A percentile compares a stretch with the other conserved stretches of the same genome.
Evolutionary conservation across 2,797 vertebrate species (phyloP).

Genomic region (Alca torda): DNA sequence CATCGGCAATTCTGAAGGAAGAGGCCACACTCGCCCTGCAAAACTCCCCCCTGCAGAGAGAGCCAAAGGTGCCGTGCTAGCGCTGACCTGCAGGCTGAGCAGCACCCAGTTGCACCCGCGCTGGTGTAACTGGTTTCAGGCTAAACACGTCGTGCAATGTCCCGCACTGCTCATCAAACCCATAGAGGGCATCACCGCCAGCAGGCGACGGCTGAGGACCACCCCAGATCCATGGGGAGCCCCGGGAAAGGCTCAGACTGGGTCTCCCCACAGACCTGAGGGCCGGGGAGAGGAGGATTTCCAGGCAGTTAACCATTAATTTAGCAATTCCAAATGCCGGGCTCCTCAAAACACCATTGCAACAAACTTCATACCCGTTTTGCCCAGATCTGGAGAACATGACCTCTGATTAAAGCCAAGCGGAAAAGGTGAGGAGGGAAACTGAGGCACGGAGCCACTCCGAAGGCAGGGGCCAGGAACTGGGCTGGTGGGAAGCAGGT

Average conservation of each 20-base stretch:
- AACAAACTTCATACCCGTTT: accelerated
- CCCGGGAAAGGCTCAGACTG: not conserved
- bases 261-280: not conserved
- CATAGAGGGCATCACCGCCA: accelerated
- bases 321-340: accelerated
- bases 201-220: accelerated
- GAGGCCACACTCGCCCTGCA: accelerated
- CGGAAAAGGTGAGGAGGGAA: not conserved
- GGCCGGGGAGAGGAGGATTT: not conserved
- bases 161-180: accelerated
- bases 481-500: not conserved
- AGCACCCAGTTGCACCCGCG: accelerated
- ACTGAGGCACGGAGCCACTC: not conserved
- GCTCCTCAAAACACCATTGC: accelerated
- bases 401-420: not conserved
- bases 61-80: not conserved
- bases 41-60: no score
- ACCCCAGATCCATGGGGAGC: not conserved
- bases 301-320: accelerated
- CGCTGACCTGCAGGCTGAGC: no score
- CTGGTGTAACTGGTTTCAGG: not conserved
- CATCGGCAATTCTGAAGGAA: not conserved
- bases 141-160: accelerated
- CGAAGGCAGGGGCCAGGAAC: not conserved
- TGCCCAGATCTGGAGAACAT: not conserved